Conservation (phyloP, 1,140 invertebrate genomes). For the Ceratosolen fusciceps region DNA sequence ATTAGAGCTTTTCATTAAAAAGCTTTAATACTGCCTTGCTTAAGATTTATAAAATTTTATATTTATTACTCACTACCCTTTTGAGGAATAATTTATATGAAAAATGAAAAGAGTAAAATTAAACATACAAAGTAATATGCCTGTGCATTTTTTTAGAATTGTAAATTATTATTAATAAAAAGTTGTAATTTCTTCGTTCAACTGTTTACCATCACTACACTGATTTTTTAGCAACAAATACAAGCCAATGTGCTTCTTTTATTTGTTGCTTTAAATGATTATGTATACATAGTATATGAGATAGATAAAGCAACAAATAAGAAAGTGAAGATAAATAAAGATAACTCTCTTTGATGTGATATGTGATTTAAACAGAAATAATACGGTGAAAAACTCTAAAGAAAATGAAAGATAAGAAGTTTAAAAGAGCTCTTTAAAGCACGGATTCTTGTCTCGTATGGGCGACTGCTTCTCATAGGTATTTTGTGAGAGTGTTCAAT, state of each 20-base stretch:
- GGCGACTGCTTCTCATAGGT: slow-evolving; percentile 31
- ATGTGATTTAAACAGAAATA: slow-evolving; percentile 42
- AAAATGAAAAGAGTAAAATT: slow-evolving; percentile 12
- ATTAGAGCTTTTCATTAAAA: slow-evolving; percentile 36
- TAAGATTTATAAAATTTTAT: slow-evolving; percentile 47
- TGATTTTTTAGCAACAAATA: slow-evolving; percentile 11
- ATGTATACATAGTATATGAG: slow-evolving; percentile 25
- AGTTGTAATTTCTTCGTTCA: slow-evolving; percentile 47
- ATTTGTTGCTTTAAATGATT: slow-evolving; percentile 37
- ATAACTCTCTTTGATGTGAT: slow-evolving; percentile 45
- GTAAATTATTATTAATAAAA: not conserved
- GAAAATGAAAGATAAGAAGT: slow-evolving; percentile 23
- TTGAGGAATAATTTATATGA: slow-evolving; percentile 28
- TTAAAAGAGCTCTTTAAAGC: slow-evolving; percentile 1
- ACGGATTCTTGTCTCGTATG: slow-evolving; percentile 36
- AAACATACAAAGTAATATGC: not conserved
- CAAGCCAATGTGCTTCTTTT: not conserved
- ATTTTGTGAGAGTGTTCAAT: slow-evolving; percentile 42
- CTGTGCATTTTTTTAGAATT: slow-evolving; percentile 19
- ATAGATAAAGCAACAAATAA: slow-evolving; percentile 9
- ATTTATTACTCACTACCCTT: slow-evolving; percentile 32
- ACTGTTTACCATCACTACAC: slow-evolving; percentile 15
- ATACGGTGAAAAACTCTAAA: slow-evolving; percentile 9
- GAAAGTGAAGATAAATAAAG: slow-evolving; percentile 40
- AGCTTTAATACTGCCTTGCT: slow-evolving; percentile 46